Percentiles rank a stretch among this genome's conserved stretches.
Conservation (phyloP, 2,888 invertebrate species). For the Pheosia tremula region DNA sequence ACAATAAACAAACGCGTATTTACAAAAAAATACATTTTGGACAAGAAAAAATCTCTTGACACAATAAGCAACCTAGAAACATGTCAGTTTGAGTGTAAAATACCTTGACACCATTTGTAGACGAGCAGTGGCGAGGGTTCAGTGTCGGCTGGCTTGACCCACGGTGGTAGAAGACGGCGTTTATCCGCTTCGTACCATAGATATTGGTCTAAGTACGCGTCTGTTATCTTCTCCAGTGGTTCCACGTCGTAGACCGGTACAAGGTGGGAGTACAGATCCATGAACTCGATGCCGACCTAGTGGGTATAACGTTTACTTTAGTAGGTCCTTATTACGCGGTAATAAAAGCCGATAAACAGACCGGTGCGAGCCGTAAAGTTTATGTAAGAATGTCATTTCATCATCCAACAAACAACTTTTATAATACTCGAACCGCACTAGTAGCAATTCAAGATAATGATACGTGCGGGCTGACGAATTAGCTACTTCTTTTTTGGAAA, state of each 20-base stretch:
- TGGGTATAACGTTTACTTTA: not conserved
- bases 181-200: constrained; percentile 99
- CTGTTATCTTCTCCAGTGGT: constrained; percentile 99
- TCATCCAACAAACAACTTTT: too few relatives aligned
- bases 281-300: constrained; percentile 99
- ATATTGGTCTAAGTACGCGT: constrained; percentile 99
- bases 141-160: constrained; percentile 99
- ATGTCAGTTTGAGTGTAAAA: constrained; percentile 13
- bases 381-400: too few relatives aligned
- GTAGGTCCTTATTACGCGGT: not conserved
- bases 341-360: too few relatives aligned
- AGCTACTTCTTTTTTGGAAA: too few relatives aligned
- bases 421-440: too few relatives aligned
- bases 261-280: constrained; percentile 99
- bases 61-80: not conserved
- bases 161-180: constrained; percentile 97
- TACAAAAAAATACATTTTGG: too few relatives aligned
- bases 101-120: constrained; percentile 99
- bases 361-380: too few relatives aligned
- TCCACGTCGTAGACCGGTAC: constrained; percentile 99
- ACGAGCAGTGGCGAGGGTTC: constrained; percentile 97
- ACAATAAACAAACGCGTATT: too few relatives aligned
- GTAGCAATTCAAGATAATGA: too few relatives aligned
- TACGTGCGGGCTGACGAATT: too few relatives aligned
- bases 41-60: too few relatives aligned